Evolutionary conservation across 2,797 vertebrate species (phyloP).

Genomic region (Petrocephalus sullivani): DNA sequence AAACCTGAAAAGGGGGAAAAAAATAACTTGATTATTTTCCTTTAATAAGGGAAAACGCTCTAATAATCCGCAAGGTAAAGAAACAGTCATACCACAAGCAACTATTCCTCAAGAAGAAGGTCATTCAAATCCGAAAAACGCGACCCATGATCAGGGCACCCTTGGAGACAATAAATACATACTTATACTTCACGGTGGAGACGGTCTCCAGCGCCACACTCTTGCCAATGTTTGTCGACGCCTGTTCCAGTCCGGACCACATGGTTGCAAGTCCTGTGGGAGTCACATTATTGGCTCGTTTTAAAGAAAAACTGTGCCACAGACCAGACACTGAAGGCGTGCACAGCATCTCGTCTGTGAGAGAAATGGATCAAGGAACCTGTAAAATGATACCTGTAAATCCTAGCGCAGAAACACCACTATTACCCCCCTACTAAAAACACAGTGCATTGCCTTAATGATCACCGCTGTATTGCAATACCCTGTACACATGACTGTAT

Average conservation of each 20-base stretch:
- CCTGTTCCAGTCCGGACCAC: conserved; percentile 85
- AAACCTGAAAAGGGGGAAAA: conserved; percentile 57
- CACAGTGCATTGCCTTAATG: background rate
- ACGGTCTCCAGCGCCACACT: conserved; percentile 84
- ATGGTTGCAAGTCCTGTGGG: conserved; percentile 77
- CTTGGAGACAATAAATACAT: conserved; percentile 49
- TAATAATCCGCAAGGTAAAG: background rate
- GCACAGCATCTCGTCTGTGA: background rate
- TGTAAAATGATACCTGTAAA: background rate
- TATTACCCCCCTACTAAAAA: background rate
- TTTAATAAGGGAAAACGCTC: background rate
- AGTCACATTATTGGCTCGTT: background rate
- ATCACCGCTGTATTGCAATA: background rate
- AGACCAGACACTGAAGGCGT: background rate
- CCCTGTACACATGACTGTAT: background rate
- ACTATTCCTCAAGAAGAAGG: background rate
- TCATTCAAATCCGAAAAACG: background rate
- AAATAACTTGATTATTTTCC: conserved; percentile 1
- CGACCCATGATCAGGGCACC: background rate
- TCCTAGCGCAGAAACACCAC: background rate
- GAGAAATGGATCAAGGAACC: background rate
- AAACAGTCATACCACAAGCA: conserved; percentile 15
- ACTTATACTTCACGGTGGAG: conserved; percentile 86
- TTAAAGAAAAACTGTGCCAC: background rate
- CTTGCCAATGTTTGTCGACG: conserved; percentile 81